Conservation (phyloP, 1,140 invertebrate genomes). For the Drosophila kikkawai region DNA sequence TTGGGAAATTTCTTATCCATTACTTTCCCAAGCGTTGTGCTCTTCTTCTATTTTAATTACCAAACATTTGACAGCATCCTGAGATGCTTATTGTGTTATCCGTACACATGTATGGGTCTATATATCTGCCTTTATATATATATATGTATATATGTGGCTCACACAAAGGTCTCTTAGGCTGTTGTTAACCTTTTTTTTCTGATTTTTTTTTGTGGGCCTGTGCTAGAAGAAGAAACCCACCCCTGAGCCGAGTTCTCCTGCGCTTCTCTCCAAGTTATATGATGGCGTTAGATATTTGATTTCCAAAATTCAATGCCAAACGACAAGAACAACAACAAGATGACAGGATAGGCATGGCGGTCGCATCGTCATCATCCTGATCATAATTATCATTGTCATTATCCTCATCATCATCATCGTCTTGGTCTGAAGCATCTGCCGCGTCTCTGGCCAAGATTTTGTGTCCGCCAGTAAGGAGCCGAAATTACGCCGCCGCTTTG, state of each 20-base stretch:
- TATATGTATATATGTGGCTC: background rate
- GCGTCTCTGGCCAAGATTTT: conserved; percentile 42
- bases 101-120: conserved; percentile 14
- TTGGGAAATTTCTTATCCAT: conserved; percentile 43
- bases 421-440: conserved; percentile 65
- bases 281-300: conserved; percentile 76
- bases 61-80: conserved; percentile 80
- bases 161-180: conserved; percentile 20
- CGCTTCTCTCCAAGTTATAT: conserved; percentile 34
- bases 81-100: conserved; percentile 71
- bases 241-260: conserved; percentile 33
- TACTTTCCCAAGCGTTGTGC: conserved; percentile 34
- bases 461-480: conserved; percentile 16
- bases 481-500: conserved; percentile 32
- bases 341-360: conserved; percentile 66
- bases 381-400: conserved; percentile 3
- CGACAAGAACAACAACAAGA: conserved; percentile 35
- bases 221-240: conserved; percentile 65
- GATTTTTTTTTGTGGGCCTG: conserved; percentile 31
- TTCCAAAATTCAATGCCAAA: conserved; percentile 67
- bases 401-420: conserved; percentile 43
- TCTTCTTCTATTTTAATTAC: conserved; percentile 69
- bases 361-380: conserved; percentile 59
- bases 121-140: background rate
- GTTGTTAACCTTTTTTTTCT: conserved; percentile 68